phyloP scores from a whole-genome alignment of 2,888 invertebrate species.

The Hypsopygia costalis region DNA sequence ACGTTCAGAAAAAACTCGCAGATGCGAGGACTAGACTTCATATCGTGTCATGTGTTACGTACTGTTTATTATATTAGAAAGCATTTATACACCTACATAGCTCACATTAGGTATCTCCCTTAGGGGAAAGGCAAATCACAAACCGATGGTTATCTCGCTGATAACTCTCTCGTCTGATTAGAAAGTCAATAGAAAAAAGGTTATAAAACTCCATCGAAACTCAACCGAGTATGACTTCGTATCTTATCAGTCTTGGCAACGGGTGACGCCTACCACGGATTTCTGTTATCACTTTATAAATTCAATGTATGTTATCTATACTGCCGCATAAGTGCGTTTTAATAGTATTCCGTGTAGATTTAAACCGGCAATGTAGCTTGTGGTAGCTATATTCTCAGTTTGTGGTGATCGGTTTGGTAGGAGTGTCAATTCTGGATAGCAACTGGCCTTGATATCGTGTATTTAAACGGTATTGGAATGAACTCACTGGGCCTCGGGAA shows the following conservation, averaged over 20 bases:
- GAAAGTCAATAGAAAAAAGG: conserved; percentile 2
- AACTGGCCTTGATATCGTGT: conserved; percentile 15
- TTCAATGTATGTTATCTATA: conserved; percentile 27
- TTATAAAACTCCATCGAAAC: conserved; percentile 28
- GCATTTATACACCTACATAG: background rate
- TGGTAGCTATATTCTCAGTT: background rate
- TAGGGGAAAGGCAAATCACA: background rate
- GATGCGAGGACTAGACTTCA: no score
- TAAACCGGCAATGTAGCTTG: conserved; percentile 19
- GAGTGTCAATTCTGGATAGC: conserved; percentile 7
- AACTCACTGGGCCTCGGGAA: conserved; percentile 16
- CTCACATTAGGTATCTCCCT: background rate
- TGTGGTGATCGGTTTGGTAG: conserved; percentile 7
- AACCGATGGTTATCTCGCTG: background rate
- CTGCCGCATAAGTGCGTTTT: conserved; percentile 24
- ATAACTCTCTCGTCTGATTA: background rate
- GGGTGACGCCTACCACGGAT: conserved; percentile 42
- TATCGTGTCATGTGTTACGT: no score
- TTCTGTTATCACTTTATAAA: conserved; percentile 33
- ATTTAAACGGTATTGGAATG: conserved; percentile 12
- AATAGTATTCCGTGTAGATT: conserved; percentile 1
- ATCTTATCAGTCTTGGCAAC: conserved; percentile 56
- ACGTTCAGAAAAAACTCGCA: no score
- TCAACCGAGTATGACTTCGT: conserved; percentile 21
- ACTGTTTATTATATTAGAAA: background rate